A percentile compares a stretch with the other conserved stretches of the same genome.
Conservation (phyloP, 2,113 vertebrate species). For the Gobiocypris rarus region DNA sequence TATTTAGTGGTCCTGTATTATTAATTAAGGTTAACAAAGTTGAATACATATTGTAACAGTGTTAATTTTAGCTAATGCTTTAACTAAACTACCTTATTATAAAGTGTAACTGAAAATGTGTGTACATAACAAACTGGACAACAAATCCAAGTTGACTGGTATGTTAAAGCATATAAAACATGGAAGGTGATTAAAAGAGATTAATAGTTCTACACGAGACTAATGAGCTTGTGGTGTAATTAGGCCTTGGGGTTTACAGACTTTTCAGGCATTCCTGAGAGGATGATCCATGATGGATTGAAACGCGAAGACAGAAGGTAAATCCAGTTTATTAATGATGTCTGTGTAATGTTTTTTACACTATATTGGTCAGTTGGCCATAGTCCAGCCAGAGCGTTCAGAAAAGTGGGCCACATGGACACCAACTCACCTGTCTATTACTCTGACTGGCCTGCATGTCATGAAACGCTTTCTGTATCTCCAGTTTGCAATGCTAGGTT, state of each 20-base stretch:
- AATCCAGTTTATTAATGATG: background rate
- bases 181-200: background rate
- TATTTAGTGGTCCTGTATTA: background rate
- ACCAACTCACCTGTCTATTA: background rate
- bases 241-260: background rate
- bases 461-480: background rate
- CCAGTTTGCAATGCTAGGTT: background rate
- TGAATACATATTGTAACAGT: background rate
- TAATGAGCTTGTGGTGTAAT: background rate
- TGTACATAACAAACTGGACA: background rate
- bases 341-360: background rate
- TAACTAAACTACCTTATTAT: no score
- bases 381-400: constrained; percentile 49
- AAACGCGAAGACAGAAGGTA: background rate
- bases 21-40: background rate
- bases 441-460: background rate
- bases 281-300: constrained; percentile 21
- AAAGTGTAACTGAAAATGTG: background rate
- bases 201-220: background rate
- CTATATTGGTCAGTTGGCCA: constrained; percentile 69
- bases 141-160: background rate
- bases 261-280: constrained; percentile 10
- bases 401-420: constrained; percentile 62
- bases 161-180: background rate
- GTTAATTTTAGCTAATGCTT: background rate